A percentile compares a stretch with the other conserved stretches of the same genome.
Evolutionary conservation across 2,888 invertebrate species (phyloP).

Genomic region (Trachelus stipa): DNA sequence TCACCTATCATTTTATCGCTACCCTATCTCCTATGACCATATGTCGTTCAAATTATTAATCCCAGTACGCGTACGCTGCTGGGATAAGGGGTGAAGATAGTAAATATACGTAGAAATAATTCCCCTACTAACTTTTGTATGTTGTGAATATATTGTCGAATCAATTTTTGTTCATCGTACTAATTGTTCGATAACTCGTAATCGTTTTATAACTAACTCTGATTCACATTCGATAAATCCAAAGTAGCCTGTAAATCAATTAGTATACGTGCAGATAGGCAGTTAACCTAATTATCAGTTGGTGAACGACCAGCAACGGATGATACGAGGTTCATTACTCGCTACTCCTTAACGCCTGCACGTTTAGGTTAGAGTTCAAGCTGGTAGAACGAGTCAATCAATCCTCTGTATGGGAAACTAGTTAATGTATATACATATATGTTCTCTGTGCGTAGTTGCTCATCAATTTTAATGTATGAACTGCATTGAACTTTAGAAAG

Average conservation of each 20-base stretch:
- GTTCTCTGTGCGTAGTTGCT: too few relatives aligned
- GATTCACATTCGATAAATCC: not conserved
- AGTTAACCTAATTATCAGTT: conserved; percentile 18
- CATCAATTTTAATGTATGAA: too few relatives aligned
- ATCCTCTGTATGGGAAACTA: conserved; percentile 36
- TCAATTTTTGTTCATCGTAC: not conserved
- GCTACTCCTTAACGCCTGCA: conserved; percentile 9
- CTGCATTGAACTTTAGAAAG: too few relatives aligned
- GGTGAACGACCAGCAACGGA: not conserved
- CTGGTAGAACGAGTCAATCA: conserved; percentile 47
- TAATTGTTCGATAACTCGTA: not conserved
- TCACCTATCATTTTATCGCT: not conserved
- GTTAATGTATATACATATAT: conserved; percentile 25
- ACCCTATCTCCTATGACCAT: conserved; percentile 15
- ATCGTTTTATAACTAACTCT: not conserved
- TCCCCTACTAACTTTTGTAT: not conserved
- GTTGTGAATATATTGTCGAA: not conserved
- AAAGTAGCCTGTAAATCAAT: conserved; percentile 10
- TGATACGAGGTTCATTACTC: too few relatives aligned
- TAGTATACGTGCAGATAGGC: conserved; percentile 14
- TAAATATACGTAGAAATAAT: not conserved
- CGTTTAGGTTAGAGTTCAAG: conserved; percentile 15
- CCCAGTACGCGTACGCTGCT: conserved; percentile 3
- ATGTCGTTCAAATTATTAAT: conserved; percentile 11
- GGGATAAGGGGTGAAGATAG: not conserved